Percentiles rank a stretch among this genome's conserved stretches.
These are phyloP conservation scores for Lithosia quadra DNA, from an alignment of 2,888 invertebrate genomes.

Conservation along the genomic window DNA sequence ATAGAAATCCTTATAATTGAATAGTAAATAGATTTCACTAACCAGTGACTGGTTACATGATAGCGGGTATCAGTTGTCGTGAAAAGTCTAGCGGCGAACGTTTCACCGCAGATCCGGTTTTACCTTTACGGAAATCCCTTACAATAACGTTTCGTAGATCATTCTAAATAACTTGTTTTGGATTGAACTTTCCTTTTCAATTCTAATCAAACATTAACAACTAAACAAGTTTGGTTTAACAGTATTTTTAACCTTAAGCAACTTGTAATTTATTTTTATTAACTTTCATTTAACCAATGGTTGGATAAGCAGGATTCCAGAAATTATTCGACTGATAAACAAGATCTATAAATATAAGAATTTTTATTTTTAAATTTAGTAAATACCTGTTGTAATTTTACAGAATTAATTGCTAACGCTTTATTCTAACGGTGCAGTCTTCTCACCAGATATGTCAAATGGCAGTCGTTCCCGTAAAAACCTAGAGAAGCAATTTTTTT, in stretches of 20 bases:
- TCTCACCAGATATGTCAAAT: too few relatives aligned
- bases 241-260: slow-evolving; percentile 17
- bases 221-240: slow-evolving; percentile 30
- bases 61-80: slow-evolving; percentile 60
- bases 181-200: slow-evolving; percentile 46
- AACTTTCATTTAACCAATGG: slow-evolving; percentile 24
- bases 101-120: slow-evolving; percentile 76
- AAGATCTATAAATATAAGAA: neutral
- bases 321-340: neutral
- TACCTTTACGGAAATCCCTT: slow-evolving; percentile 51
- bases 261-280: slow-evolving; percentile 16
- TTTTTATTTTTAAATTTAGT: neutral
- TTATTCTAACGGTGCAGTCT: too few relatives aligned
- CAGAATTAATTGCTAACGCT: too few relatives aligned
- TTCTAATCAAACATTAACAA: slow-evolving; percentile 17
- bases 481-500: too few relatives aligned
- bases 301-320: slow-evolving; percentile 2
- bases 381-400: neutral
- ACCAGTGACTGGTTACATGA: slow-evolving; percentile 60
- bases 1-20: slow-evolving; percentile 2
- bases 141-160: slow-evolving; percentile 29
- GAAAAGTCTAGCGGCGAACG: slow-evolving; percentile 54
- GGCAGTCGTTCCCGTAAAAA: too few relatives aligned
- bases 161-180: slow-evolving; percentile 42
- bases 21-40: slow-evolving; percentile 30